phyloP scores from a whole-genome alignment of 2,888 invertebrate species.

The Cancer borealis region DNA sequence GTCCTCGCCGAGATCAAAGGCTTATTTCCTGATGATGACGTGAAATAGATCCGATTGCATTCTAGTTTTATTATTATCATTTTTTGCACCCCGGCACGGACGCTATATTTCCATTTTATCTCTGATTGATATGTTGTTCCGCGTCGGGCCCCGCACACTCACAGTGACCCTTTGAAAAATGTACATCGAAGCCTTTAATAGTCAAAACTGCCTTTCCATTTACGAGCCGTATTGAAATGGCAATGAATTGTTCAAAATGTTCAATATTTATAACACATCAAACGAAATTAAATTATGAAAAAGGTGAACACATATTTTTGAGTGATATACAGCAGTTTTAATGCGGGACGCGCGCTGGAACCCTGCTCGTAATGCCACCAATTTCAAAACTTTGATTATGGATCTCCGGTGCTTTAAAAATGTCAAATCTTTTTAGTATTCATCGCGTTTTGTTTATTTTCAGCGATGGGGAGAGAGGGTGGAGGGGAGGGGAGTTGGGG shows the following conservation, averaged over 20 bases:
- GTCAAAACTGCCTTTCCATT: slow-evolving; percentile 54
- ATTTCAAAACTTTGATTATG: slow-evolving; percentile 74
- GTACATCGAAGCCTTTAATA: slow-evolving; percentile 46
- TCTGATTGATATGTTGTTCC: slow-evolving; percentile 45
- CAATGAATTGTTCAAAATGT: slow-evolving; percentile 44
- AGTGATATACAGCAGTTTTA: slow-evolving; percentile 59
- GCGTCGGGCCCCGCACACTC: neutral
- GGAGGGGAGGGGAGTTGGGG: neutral
- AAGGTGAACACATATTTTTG: slow-evolving; percentile 42
- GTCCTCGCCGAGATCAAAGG: slow-evolving; percentile 9
- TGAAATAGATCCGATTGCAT: slow-evolving; percentile 13
- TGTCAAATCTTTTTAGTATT: slow-evolving; percentile 72
- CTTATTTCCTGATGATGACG: slow-evolving; percentile 3
- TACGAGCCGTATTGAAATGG: slow-evolving; percentile 46
- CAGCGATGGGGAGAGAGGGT: neutral
- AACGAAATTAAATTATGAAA: slow-evolving; percentile 56
- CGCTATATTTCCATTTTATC: slow-evolving; percentile 2
- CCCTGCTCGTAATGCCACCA: slow-evolving; percentile 63
- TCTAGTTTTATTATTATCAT: slow-evolving; percentile 9
- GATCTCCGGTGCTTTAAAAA: slow-evolving; percentile 69
- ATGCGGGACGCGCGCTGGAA: slow-evolving; percentile 31
- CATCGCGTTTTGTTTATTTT: slow-evolving; percentile 70
- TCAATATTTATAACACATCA: slow-evolving; percentile 64
- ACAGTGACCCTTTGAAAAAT: slow-evolving; percentile 59
- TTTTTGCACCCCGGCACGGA: neutral